Conservation (phyloP, 2,797 vertebrate genomes). For the Lophius americanus region DNA sequence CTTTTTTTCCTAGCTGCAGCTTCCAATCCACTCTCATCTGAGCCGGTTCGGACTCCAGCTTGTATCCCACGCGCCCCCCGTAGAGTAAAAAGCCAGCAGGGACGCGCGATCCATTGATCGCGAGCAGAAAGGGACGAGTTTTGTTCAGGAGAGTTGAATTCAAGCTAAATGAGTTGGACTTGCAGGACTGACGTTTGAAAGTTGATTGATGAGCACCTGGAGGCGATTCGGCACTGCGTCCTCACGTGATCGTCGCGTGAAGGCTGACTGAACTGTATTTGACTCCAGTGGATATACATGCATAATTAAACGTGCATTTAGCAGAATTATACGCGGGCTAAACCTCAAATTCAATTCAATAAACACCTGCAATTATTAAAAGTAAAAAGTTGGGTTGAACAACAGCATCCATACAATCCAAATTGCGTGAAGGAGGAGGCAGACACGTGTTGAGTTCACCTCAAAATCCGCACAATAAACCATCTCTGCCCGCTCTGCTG, state of each 20-base stretch:
- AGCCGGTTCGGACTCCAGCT: conserved; percentile 21
- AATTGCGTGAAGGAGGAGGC: background rate
- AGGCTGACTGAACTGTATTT: conserved; percentile 26
- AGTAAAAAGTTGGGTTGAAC: background rate
- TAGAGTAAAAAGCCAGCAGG: conserved; percentile 41
- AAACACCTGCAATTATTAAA: conserved; percentile 7
- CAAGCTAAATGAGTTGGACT: conserved; percentile 9
- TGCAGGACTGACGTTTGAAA: conserved; percentile 19
- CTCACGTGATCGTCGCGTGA: conserved; percentile 23
- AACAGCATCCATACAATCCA: background rate
- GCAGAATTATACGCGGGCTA: background rate
- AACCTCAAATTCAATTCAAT: background rate
- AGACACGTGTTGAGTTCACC: conserved; percentile 70
- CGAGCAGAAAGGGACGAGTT: background rate
- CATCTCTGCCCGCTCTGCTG: conserved; percentile 6
- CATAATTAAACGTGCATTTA: conserved; percentile 22
- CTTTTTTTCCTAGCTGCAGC: background rate
- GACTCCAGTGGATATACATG: conserved; percentile 34
- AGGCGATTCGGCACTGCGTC: conserved; percentile 12
- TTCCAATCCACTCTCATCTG: background rate
- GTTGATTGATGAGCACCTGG: conserved; percentile 26
- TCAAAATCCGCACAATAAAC: background rate
- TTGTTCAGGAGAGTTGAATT: background rate
- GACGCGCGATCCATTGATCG: conserved; percentile 5
- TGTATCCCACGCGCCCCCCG: conserved; percentile 17